Base-by-base conservation (phyloP, 2,797 vertebrate genomes). In the Coregonus sp. region DNA sequence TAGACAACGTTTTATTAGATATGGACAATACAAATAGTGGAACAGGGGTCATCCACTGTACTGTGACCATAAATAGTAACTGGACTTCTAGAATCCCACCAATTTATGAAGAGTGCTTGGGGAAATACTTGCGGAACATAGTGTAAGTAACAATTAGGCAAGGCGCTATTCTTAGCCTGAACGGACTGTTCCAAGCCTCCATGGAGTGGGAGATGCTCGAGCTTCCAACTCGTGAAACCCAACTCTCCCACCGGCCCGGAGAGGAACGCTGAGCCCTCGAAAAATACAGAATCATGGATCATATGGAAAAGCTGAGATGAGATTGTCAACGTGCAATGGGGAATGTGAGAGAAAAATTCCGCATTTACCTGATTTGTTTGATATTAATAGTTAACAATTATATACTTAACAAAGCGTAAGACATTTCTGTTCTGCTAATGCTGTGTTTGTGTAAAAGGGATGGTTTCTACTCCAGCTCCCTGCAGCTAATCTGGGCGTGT, bases 1-100 rank as follows among this genome's bases (percentile, higher is more conserved):
- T 11, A 3, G 25, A 25, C 11, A 63, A 11, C 9, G 9, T 95
- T 25, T 1, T 63, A 25, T 63, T 25, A 6, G n/a, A 63, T 11
- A 25, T 2, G 25, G 59, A 9, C 59, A 63, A 63, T 63, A 63
- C n/a, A 63, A 63, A 16, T 25, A 5, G 25, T 25, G 2, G 52
- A 4, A 18, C 16, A 54, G 54, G 18, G 54, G 15, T 56, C 15
- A 56, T 56, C 9, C 59, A 25, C 2, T 63, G 9, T 25, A 20
- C 25, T 7, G 5, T 20, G 59, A n/a, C 59, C 20, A 25, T 63
- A 25, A n/a, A 63, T 29, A 29, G 59, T 29, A 63, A 63, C n/a
- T 59, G 6, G n/a, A 59, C 59, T 12, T 6, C 25, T 25, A 63
- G 59, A 63, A 63, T 63, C 20, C 2, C 59, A 63, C 3, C 16